phyloP scores from a whole-genome alignment of 2,888 invertebrate genomes.

The Apomyelois bistriatella region DNA sequence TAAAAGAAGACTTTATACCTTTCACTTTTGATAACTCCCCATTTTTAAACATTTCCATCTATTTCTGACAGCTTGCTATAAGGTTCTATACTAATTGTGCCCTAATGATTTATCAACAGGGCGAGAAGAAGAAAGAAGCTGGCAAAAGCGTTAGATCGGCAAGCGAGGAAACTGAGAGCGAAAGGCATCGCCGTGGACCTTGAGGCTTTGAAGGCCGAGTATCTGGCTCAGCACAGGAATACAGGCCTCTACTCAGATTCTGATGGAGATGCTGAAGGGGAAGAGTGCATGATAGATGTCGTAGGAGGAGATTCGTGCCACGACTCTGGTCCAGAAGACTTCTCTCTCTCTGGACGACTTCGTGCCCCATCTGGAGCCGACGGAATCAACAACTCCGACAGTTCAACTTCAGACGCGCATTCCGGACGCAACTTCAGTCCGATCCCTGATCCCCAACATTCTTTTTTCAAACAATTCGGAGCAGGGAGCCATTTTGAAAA shows the following conservation, averaged over 20 bases:
- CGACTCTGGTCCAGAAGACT: slow-evolving; percentile 83
- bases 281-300: slow-evolving; percentile 89
- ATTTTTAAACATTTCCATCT: not conserved
- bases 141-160: slow-evolving; percentile 93
- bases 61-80: slow-evolving; percentile 28
- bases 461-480: slow-evolving; percentile 68
- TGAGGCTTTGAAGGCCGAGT: slow-evolving; percentile 90
- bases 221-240: slow-evolving; percentile 88
- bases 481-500: slow-evolving; percentile 65
- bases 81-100: slow-evolving; percentile 77
- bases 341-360: slow-evolving; percentile 79
- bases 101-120: slow-evolving; percentile 76
- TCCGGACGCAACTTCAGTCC: slow-evolving; percentile 71
- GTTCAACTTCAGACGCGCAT: slow-evolving; percentile 72
- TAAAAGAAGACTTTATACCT: too few relatives aligned
- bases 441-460: slow-evolving; percentile 66
- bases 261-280: slow-evolving; percentile 80
- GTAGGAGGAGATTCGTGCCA: slow-evolving; percentile 90
- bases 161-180: slow-evolving; percentile 94
- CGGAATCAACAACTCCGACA: slow-evolving; percentile 80
- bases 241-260: slow-evolving; percentile 81
- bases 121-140: slow-evolving; percentile 94
- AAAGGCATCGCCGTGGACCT: slow-evolving; percentile 94
- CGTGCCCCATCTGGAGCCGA: slow-evolving; percentile 80
- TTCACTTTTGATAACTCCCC: not conserved